phyloP scores from a whole-genome alignment of 2,888 invertebrate genomes.

The Octonoba sinensis region DNA sequence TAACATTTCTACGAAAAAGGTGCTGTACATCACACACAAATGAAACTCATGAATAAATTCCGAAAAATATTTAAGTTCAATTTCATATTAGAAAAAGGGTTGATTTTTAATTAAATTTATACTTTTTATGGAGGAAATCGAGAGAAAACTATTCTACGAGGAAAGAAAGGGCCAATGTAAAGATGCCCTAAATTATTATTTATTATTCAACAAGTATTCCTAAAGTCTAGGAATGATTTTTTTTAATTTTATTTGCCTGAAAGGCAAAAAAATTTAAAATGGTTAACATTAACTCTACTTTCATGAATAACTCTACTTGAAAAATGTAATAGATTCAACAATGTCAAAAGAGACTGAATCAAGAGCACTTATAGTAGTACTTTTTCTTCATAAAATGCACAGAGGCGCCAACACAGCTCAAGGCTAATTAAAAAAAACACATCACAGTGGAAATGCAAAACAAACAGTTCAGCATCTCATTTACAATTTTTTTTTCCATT shows the following conservation, averaged over 20 bases:
- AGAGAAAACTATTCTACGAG: slow-evolving; percentile 52
- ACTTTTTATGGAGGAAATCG: slow-evolving; percentile 21
- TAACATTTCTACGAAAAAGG: slow-evolving; percentile 11
- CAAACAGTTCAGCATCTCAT: neutral
- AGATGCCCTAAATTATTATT: slow-evolving; percentile 45
- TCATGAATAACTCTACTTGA: slow-evolving; percentile 62
- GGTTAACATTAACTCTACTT: slow-evolving; percentile 62
- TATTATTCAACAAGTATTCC: slow-evolving; percentile 60
- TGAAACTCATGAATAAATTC: slow-evolving; percentile 40
- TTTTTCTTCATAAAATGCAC: slow-evolving; percentile 54
- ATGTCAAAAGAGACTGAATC: slow-evolving; percentile 65
- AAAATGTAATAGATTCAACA: slow-evolving; percentile 65
- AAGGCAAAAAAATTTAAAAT: slow-evolving; percentile 64
- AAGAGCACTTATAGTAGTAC: slow-evolving; percentile 65
- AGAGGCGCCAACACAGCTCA: slow-evolving; percentile 45
- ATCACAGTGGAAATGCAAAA: neutral
- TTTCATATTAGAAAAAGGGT: slow-evolving; percentile 54
- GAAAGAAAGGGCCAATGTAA: slow-evolving; percentile 58
- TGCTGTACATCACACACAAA: slow-evolving; percentile 37
- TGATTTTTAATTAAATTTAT: slow-evolving; percentile 18
- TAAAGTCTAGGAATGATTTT: slow-evolving; percentile 58
- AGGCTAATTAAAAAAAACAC: slow-evolving; percentile 1
- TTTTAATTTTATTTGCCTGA: slow-evolving; percentile 42
- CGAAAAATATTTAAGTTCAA: slow-evolving; percentile 58
- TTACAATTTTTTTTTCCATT: too few relatives aligned